Evolutionary conservation across 1,140 invertebrate species (phyloP), one percentile per base, ranked within the genome.

Genomic region (Yoshiicerus persimilis): DNA sequence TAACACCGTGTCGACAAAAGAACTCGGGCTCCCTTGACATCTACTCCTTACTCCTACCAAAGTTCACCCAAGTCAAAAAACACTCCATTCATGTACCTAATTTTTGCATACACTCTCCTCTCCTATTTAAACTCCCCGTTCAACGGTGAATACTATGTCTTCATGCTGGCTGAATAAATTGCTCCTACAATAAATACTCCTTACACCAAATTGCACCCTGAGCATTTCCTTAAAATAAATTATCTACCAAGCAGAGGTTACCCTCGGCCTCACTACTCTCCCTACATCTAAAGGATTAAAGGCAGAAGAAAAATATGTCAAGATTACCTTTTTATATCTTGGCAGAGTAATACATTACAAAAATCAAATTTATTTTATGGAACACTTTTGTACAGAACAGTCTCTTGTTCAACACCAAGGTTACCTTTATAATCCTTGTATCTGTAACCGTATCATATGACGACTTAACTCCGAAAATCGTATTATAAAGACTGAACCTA

Each of bases 1-100:
- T 90, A 90, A n/a, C 85, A 64, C 10, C 47, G 87, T 88, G 89
- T 88, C 89, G 85, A 89, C 89, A 90, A 90, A 90, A 80, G 87
- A 88, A 88, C 75, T 86, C 84, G 32, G 30, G 85, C 47, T 30
- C n/a, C 56, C 25, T 41, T 66, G 85, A 86, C 85, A 86, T 64
- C 34, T n/a, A 47, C 32, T 77, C 70, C 13, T n/a, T n/a, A 36
- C 75, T 20, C n/a, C 8, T 56, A 56, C 47, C 47, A 56, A 62
- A 47, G 38, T 47, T 41, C 83, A 84, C 39, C 47, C 83, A 56
- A 41, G 34, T 25, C 80, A 84, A 84, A 30, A 84, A 23, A 84
- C 36, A 41, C 25, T 34, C 38, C 41, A 30, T 47, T 83, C 83
- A 20, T 34, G 34, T 36, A 36, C 16, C 25, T 36, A 36, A 23